Conservation (phyloP, 2,888 invertebrate genomes). For the Dryocosmus kuriphilus region DNA sequence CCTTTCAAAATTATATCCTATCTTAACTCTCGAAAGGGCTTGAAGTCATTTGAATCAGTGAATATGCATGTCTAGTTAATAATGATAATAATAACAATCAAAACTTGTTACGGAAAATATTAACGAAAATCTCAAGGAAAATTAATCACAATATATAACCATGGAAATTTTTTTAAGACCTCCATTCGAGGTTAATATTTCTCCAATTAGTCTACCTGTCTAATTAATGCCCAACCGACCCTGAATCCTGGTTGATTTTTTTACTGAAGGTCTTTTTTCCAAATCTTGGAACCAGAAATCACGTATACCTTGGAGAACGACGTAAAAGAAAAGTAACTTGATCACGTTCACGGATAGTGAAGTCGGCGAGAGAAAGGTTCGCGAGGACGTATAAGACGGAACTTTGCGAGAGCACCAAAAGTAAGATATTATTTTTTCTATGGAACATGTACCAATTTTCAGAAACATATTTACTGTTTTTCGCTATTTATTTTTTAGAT, state of each 20-base stretch:
- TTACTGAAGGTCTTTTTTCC: constrained; percentile 39
- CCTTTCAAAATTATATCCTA: not conserved
- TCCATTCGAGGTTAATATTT: constrained; percentile 1
- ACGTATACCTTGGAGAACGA: constrained; percentile 60
- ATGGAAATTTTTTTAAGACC: not conserved
- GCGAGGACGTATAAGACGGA: constrained; percentile 41
- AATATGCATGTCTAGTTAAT: too few species aligned
- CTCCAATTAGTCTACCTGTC: not conserved
- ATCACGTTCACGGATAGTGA: constrained; percentile 55
- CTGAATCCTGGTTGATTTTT: constrained; percentile 15
- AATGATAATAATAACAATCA: too few species aligned
- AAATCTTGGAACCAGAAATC: constrained; percentile 64
- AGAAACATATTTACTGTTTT: not conserved
- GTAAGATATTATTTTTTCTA: constrained; percentile 18
- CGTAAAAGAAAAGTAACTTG: constrained; percentile 59
- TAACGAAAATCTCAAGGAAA: too few species aligned
- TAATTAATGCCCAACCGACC: not conserved
- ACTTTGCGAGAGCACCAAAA: constrained; percentile 16
- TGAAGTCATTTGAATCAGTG: too few species aligned
- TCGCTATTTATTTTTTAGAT: not conserved
- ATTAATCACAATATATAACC: too few species aligned
- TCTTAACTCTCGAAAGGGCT: not conserved
- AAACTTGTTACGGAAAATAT: too few species aligned
- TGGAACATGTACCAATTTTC: not conserved
- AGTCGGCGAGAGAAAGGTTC: constrained; percentile 57